A percentile compares a stretch with the other conserved stretches of the same genome.
Evolutionary conservation across 2,888 invertebrate species (phyloP).

Genomic region (Eupithecia insigniata): DNA sequence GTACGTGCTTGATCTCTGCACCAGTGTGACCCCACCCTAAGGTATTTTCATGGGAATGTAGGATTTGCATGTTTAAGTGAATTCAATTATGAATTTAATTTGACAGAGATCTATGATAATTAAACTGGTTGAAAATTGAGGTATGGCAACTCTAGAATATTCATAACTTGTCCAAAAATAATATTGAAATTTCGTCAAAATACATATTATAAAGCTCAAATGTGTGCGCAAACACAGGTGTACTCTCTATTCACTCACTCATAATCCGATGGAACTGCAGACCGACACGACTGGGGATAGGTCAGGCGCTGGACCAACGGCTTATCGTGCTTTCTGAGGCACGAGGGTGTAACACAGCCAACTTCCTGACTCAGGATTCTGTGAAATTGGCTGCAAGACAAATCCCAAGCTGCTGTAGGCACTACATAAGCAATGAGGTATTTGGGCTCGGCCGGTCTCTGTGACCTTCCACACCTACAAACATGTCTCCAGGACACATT

Average conservation of each 20-base stretch:
- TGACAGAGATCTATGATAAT: background rate
- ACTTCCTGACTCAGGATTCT: too few relatives aligned
- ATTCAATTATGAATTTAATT: conserved; percentile 18
- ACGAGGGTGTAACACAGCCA: too few relatives aligned
- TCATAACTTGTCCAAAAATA: background rate
- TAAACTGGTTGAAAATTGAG: background rate
- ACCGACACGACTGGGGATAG: too few relatives aligned
- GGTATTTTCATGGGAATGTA: conserved; percentile 15
- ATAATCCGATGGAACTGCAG: too few relatives aligned
- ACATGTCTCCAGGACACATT: conserved; percentile 33
- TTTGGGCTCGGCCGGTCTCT: conserved; percentile 18
- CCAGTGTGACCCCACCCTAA: background rate
- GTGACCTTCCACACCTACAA: conserved; percentile 33
- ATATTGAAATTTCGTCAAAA: too few relatives aligned
- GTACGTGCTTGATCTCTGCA: background rate
- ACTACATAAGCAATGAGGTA: background rate
- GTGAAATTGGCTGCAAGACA: too few relatives aligned
- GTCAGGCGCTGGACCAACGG: too few relatives aligned
- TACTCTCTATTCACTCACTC: too few relatives aligned
- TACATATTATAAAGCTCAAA: too few relatives aligned
- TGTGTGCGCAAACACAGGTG: too few relatives aligned
- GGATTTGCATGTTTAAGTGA: conserved; percentile 19
- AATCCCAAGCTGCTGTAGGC: too few relatives aligned
- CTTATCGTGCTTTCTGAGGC: too few relatives aligned
- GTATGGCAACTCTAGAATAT: background rate